Evolutionary conservation across 2,113 vertebrate species (phyloP).

Genomic region (Asarcornis scutulata): DNA sequence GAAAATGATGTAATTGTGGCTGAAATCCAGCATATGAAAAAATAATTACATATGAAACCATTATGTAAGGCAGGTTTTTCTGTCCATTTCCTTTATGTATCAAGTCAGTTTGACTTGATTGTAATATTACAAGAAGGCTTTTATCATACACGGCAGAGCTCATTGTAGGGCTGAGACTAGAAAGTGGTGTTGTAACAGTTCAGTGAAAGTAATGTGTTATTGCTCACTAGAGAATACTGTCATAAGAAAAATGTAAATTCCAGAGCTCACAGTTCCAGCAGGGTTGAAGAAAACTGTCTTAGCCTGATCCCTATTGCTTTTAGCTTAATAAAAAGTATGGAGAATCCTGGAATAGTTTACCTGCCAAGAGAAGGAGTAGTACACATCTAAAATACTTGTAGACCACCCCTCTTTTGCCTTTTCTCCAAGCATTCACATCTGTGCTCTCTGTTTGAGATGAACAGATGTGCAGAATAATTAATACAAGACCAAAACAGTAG

Average conservation of each 20-base stretch:
- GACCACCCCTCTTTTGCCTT: not conserved
- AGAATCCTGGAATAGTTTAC: not conserved
- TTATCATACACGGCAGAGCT: not conserved
- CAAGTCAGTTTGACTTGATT: not conserved
- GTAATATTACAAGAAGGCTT: not conserved
- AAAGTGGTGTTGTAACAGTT: not conserved
- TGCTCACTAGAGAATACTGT: not conserved
- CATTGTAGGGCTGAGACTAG: not conserved
- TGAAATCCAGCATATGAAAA: conserved; percentile 7
- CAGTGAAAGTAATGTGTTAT: conserved; percentile 11
- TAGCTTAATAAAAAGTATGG: not conserved
- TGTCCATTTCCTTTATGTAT: conserved; percentile 38
- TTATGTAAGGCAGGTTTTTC: conserved; percentile 21
- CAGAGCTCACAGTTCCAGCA: not conserved
- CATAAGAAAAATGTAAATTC: not conserved
- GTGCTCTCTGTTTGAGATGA: not conserved
- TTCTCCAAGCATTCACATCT: not conserved
- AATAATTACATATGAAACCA: conserved; percentile 9
- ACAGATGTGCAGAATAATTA: conserved; percentile 13
- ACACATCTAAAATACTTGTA: not conserved
- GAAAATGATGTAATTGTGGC: conserved; percentile 25
- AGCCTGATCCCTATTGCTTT: not conserved
- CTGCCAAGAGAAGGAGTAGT: not conserved
- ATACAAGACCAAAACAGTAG: not conserved
- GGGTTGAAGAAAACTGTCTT: not conserved